phyloP scores from a whole-genome alignment of 1,140 invertebrate genomes.

The Neodiprion virginianus region DNA sequence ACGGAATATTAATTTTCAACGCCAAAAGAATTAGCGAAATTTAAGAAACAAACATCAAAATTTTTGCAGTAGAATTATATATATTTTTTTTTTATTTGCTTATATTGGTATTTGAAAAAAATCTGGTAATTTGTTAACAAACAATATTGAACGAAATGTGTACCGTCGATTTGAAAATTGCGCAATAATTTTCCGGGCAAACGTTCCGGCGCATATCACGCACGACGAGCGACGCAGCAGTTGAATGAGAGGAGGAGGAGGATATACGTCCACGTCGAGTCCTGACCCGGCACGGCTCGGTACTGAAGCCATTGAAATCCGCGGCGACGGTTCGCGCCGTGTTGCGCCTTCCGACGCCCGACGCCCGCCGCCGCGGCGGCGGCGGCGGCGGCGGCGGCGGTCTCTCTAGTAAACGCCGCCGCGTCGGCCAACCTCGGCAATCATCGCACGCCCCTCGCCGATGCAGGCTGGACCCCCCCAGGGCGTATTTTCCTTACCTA shows the following conservation, averaged over 20 bases:
- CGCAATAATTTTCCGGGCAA: too few species aligned
- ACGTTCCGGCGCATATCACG: neutral
- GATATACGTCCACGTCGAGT: constrained; percentile 40
- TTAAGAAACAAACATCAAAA: neutral
- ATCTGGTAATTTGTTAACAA: neutral
- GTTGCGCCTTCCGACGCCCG: constrained; percentile 24
- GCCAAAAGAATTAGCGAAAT: neutral
- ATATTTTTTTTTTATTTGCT: neutral
- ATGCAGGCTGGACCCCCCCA: neutral
- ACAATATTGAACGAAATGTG: neutral
- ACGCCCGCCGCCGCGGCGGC: neutral
- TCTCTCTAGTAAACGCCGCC: constrained; percentile 5
- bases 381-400: too few species aligned
- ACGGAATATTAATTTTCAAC: too few species aligned
- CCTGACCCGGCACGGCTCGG: constrained; percentile 53
- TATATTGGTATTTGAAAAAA: neutral
- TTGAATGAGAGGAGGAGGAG: neutral
- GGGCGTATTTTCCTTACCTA: constrained; percentile 29
- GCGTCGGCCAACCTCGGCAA: constrained; percentile 32
- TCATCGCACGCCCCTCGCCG: constrained; percentile 32
- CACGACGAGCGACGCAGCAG: constrained; percentile 5
- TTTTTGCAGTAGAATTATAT: neutral
- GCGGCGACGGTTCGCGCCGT: constrained; percentile 34
- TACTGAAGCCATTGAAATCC: constrained; percentile 54
- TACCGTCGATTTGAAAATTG: neutral